Conservation (phyloP, 2,888 invertebrate genomes). For the Dynastes grantii region DNA sequence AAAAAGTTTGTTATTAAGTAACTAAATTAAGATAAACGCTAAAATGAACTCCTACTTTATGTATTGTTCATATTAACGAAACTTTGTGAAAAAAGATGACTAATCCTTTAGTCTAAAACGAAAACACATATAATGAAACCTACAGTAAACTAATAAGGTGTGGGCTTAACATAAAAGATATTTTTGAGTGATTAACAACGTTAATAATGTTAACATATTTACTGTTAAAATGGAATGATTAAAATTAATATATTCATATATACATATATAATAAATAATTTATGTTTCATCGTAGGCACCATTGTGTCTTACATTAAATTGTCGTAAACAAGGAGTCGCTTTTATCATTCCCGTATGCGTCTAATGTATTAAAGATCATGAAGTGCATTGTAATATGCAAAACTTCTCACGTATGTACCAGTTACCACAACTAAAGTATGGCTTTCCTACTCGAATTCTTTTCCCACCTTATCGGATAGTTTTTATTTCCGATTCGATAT, state of each 20-base stretch:
- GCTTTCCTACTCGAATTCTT: conserved; percentile 53
- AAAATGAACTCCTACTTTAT: neutral
- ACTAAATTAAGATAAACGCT: neutral
- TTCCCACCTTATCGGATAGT: conserved; percentile 46
- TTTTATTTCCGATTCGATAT: conserved; percentile 50
- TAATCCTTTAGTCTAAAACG: neutral
- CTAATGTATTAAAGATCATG: conserved; percentile 26
- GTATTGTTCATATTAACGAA: neutral
- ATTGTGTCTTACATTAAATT: conserved; percentile 3
- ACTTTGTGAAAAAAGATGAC: neutral
- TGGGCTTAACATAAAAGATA: no score
- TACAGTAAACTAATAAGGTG: no score
- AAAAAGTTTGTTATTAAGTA: neutral
- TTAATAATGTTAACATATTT: no score
- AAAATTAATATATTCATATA: no score
- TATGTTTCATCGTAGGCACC: neutral
- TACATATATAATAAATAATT: no score
- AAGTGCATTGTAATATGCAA: conserved; percentile 11
- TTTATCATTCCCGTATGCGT: neutral
- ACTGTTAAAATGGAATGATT: no score
- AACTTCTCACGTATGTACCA: conserved; percentile 6
- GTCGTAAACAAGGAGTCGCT: neutral
- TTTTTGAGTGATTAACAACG: no score
- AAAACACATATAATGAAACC: neutral
- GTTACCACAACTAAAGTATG: conserved; percentile 23